Evolutionary conservation across 2,888 invertebrate genomes (phyloP).

Genomic region (Periphyllus acericola): DNA sequence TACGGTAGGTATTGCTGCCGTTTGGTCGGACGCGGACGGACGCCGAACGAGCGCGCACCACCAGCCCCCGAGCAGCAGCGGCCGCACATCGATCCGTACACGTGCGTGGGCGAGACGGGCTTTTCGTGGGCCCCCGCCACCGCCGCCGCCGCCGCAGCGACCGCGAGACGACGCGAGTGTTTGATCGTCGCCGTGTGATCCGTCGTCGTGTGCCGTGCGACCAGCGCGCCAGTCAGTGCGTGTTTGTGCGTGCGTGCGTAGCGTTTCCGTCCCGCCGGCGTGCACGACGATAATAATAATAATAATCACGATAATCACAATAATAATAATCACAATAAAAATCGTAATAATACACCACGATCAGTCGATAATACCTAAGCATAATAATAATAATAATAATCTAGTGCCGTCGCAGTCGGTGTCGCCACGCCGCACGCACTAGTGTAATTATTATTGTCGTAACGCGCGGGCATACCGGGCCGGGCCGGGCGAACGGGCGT

Average conservation of each 20-base stretch:
- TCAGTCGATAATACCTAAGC: no score
- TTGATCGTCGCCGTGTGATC: not conserved
- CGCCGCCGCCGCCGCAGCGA: not conserved
- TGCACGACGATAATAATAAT: not conserved
- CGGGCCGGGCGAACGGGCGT: not conserved
- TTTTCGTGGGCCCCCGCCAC: not conserved
- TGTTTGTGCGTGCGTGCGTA: not conserved
- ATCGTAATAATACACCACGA: not conserved
- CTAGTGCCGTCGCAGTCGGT: not conserved
- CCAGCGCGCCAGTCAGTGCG: not conserved
- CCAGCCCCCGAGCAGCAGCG: not conserved
- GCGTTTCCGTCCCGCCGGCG: not conserved
- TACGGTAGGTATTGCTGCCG: not conserved
- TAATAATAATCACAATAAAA: not conserved
- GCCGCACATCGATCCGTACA: conserved; percentile 56
- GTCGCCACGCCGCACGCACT: no score
- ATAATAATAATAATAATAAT: not conserved
- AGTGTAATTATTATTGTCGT: no score
- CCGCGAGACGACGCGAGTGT: not conserved
- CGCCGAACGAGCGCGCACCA: conserved; percentile 47
- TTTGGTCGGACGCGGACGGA: not conserved
- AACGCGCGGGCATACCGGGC: not conserved
- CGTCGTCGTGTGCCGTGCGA: not conserved
- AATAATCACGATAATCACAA: not conserved
- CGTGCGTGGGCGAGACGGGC: conserved; percentile 60